A percentile compares a stretch with the other conserved stretches of the same genome.
Conservation (phyloP, 2,888 invertebrate species). For the Drosophila dives region DNA sequence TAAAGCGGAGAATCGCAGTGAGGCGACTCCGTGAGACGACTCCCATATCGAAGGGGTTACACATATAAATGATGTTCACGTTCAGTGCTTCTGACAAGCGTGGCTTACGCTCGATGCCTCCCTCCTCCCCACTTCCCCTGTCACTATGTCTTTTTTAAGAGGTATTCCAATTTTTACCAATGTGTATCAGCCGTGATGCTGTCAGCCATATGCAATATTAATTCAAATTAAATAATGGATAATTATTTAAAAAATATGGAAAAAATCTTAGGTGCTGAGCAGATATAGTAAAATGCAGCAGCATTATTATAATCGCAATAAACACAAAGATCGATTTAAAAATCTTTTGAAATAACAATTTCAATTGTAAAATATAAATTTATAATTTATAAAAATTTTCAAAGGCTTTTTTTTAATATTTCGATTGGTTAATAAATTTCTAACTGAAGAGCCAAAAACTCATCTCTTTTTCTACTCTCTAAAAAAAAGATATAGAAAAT, state of each 20-base stretch:
- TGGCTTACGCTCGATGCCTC: background rate
- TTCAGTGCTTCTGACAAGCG: conserved; percentile 72
- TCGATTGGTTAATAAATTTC: background rate
- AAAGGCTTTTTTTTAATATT: background rate
- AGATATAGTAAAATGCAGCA: background rate
- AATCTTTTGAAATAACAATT: background rate
- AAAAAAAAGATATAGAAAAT: too few relatives aligned
- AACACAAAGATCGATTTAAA: background rate
- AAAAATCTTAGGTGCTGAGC: background rate
- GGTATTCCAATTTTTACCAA: background rate
- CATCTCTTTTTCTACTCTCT: too few relatives aligned
- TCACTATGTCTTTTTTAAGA: background rate
- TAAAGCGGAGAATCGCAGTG: conserved; percentile 53
- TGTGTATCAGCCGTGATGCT: background rate
- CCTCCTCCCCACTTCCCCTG: background rate
- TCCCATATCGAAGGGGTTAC: conserved; percentile 34
- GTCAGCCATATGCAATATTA: background rate
- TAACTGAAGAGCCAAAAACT: background rate
- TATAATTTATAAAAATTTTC: background rate
- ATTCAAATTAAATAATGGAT: background rate
- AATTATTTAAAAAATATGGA: background rate
- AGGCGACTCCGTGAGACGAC: conserved; percentile 13
- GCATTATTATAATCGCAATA: background rate
- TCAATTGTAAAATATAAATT: background rate
- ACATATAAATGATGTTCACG: conserved; percentile 71